phyloP scores from a whole-genome alignment of 2,888 invertebrate genomes.

The Nezara viridula region DNA sequence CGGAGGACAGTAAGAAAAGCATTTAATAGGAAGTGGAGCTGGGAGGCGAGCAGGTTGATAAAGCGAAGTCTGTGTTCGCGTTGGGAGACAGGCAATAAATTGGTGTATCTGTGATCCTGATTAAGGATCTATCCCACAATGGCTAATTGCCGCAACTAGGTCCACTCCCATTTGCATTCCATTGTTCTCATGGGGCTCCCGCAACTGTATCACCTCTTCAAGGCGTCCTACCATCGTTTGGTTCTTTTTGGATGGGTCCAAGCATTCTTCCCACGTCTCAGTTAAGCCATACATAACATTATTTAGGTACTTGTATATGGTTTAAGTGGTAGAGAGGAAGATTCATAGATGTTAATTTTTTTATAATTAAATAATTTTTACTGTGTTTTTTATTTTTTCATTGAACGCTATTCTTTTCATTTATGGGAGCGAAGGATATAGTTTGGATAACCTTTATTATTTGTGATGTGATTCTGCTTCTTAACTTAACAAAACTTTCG shows the following conservation, averaged over 20 bases:
- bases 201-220: not conserved
- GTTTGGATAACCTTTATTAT: no score
- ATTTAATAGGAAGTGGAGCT: not conserved
- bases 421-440: no score
- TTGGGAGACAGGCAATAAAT: not conserved
- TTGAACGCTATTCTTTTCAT: no score
- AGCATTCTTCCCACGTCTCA: not conserved
- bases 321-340: no score
- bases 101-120: not conserved
- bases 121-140: slow-evolving; percentile 38
- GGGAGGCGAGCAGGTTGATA: not conserved
- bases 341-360: no score
- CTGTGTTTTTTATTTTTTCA: no score
- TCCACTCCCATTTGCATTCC: slow-evolving; percentile 25
- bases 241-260: not conserved
- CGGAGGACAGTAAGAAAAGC: not conserved
- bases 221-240: not conserved
- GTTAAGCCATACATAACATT: not conserved
- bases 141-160: slow-evolving; percentile 42
- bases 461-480: no score
- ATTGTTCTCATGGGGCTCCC: slow-evolving; percentile 27
- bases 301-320: not conserved
- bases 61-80: not conserved
- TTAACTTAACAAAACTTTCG: no score
- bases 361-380: no score